phyloP scores from a whole-genome alignment of 2,888 invertebrate genomes.

The Nemotelus pantherinus region DNA sequence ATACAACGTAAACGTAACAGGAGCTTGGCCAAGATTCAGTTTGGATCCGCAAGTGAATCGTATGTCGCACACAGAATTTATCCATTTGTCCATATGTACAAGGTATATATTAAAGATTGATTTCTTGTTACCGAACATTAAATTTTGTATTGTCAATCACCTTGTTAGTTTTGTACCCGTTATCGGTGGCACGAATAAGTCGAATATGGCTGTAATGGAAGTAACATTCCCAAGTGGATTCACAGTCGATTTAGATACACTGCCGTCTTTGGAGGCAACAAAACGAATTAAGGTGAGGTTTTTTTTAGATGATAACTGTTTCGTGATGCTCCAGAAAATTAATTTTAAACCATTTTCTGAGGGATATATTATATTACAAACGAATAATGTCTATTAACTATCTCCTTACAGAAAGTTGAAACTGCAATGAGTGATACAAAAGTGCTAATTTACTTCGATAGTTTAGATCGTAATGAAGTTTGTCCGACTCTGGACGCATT shows the following conservation, averaged over 20 bases:
- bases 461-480: constrained; percentile 74
- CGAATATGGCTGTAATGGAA: constrained; percentile 90
- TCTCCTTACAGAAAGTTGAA: constrained; percentile 68
- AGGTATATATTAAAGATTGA: constrained; percentile 66
- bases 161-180: constrained; percentile 59
- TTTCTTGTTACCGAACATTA: constrained; percentile 6
- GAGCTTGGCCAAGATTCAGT: constrained; percentile 86
- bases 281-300: constrained; percentile 63
- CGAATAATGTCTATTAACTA: no score
- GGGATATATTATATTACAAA: background rate
- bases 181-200: constrained; percentile 64
- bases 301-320: no score
- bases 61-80: constrained; percentile 81
- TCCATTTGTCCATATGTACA: constrained; percentile 86
- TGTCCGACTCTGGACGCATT: constrained; percentile 90
- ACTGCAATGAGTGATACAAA: constrained; percentile 72
- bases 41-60: constrained; percentile 88
- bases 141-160: constrained; percentile 17
- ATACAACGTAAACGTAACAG: constrained; percentile 87
- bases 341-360: background rate
- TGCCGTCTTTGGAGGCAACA: constrained; percentile 73
- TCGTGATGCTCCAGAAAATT: background rate
- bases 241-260: constrained; percentile 80
- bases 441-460: constrained; percentile 80
- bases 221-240: constrained; percentile 91